A percentile compares a stretch with the other conserved stretches of the same genome.
phyloP scores from a whole-genome alignment of 2,888 invertebrate species.

The Autographa pulchrina region DNA sequence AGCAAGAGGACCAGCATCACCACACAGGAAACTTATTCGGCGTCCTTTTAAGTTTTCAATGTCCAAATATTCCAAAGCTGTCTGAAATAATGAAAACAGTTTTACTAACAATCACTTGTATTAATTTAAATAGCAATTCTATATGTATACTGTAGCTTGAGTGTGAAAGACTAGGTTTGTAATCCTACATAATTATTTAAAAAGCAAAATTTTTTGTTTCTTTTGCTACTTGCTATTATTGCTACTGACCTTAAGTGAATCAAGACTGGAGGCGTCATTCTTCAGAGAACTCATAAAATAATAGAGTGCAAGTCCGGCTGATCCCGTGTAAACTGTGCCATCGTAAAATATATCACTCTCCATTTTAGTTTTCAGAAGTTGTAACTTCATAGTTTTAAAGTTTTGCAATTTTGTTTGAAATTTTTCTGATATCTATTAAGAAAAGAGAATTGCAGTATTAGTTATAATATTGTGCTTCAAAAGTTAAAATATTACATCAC shows the following conservation, averaged over 20 bases:
- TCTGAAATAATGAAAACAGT: conserved; percentile 64
- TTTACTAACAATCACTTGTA: neutral
- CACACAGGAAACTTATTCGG: conserved; percentile 92
- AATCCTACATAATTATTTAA: too few relatives aligned
- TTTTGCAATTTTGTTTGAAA: conserved; percentile 79
- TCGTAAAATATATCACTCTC: conserved; percentile 86
- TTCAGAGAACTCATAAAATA: conserved; percentile 86
- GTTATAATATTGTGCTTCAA: too few relatives aligned
- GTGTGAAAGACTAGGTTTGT: neutral
- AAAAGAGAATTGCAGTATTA: conserved; percentile 52
- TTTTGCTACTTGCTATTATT: too few relatives aligned
- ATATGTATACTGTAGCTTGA: neutral
- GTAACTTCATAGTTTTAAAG: conserved; percentile 80
- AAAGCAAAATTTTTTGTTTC: conserved; percentile 1
- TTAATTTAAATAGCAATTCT: too few relatives aligned
- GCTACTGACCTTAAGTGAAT: conserved; percentile 69
- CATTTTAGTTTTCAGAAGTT: conserved; percentile 79
- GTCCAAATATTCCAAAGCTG: conserved; percentile 73
- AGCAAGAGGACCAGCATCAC: conserved; percentile 94
- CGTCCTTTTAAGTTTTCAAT: conserved; percentile 74
- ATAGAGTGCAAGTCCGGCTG: conserved; percentile 91
- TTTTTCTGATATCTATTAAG: conserved; percentile 83
- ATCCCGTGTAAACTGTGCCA: conserved; percentile 93
- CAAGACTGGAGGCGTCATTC: conserved; percentile 60
- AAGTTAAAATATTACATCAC: too few relatives aligned